phyloP scores from a whole-genome alignment of 2,113 vertebrate genomes.

The Osmerus eperlanus region DNA sequence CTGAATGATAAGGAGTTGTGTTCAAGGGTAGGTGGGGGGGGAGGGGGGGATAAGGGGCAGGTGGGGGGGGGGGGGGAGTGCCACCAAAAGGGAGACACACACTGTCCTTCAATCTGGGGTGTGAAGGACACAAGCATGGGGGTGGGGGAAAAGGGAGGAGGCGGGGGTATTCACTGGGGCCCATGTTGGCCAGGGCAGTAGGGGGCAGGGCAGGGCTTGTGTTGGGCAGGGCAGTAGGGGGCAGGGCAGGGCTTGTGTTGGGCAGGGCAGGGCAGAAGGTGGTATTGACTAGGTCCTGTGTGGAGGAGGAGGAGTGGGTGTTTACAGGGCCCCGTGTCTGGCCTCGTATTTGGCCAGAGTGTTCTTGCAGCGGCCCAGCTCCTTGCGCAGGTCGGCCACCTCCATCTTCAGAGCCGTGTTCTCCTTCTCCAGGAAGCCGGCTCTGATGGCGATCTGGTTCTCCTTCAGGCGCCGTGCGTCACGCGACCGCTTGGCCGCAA shows the following conservation, averaged over 20 bases:
- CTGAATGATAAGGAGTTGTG: neutral
- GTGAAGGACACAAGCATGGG: neutral
- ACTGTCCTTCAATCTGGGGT: conserved; percentile 71
- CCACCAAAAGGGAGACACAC: conserved; percentile 73
- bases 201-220: neutral
- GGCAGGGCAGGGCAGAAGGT: neutral
- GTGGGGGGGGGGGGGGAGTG: conserved; percentile 63
- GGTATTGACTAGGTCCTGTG: neutral
- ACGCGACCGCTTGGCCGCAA: conserved; percentile 93
- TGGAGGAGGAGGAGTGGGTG: neutral
- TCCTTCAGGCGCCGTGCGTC: conserved; percentile 95
- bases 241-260: neutral
- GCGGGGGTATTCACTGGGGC: neutral
- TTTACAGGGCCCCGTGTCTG: conserved; percentile 84
- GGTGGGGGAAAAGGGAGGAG: neutral
- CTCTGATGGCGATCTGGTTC: conserved; percentile 98
- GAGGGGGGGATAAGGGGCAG: conserved; percentile 3
- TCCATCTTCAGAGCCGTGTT: conserved; percentile 90
- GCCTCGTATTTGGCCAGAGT: conserved; percentile 90
- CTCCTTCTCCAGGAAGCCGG: conserved; percentile 96
- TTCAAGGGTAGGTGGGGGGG: neutral
- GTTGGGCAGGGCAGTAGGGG: neutral
- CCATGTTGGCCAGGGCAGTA: neutral
- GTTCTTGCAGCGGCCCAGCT: conserved; percentile 96
- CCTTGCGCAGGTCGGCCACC: conserved; percentile 91